A percentile compares a stretch with the other conserved stretches of the same genome.
Conservation (phyloP, 92 coral and sea anemone species). For the Montipora capitata region DNA sequence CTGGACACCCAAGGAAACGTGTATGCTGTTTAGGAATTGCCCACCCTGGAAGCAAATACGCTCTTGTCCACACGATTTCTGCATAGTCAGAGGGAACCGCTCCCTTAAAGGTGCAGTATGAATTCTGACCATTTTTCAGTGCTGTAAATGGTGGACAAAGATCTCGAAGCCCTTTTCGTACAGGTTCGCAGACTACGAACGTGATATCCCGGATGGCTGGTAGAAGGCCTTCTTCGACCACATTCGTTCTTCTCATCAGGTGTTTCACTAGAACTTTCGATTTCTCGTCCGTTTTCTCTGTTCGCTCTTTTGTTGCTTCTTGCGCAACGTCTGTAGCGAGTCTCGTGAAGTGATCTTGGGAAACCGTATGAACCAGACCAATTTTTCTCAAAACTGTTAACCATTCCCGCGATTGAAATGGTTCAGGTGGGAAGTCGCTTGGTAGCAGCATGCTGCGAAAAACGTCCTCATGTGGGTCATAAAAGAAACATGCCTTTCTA, state of each 20-base stretch:
- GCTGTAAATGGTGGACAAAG: slow-evolving; percentile 49
- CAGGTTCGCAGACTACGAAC: slow-evolving; percentile 55
- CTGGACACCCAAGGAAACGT: background rate
- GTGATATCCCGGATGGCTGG: slow-evolving; percentile 46
- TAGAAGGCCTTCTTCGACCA: slow-evolving; percentile 24
- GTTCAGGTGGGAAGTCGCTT: slow-evolving; percentile 67
- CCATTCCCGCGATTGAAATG: slow-evolving; percentile 68
- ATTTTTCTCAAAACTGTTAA: slow-evolving; percentile 52
- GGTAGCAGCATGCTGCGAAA: slow-evolving; percentile 62
- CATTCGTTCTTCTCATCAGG: slow-evolving; percentile 52
- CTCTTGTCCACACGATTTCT: slow-evolving; percentile 78
- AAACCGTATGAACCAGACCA: slow-evolving; percentile 74
- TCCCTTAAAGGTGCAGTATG: slow-evolving; percentile 69
- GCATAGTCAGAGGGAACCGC: slow-evolving; percentile 35
- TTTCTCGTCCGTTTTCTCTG: slow-evolving; percentile 49
- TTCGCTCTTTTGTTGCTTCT: slow-evolving; percentile 49
- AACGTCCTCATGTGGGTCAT: slow-evolving; percentile 72
- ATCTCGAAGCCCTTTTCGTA: background rate
- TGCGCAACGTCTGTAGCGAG: slow-evolving; percentile 71
- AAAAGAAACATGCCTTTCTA: slow-evolving; percentile 58
- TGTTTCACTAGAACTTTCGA: slow-evolving; percentile 61
- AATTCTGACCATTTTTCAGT: slow-evolving; percentile 8
- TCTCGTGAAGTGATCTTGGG: slow-evolving; percentile 13
- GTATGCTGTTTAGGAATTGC: slow-evolving; percentile 33
- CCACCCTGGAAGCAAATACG: slow-evolving; percentile 61